A percentile compares a stretch with the other conserved stretches of the same genome.
Conservation (phyloP, 2,888 invertebrate species). For the Flexamia atlantica region DNA sequence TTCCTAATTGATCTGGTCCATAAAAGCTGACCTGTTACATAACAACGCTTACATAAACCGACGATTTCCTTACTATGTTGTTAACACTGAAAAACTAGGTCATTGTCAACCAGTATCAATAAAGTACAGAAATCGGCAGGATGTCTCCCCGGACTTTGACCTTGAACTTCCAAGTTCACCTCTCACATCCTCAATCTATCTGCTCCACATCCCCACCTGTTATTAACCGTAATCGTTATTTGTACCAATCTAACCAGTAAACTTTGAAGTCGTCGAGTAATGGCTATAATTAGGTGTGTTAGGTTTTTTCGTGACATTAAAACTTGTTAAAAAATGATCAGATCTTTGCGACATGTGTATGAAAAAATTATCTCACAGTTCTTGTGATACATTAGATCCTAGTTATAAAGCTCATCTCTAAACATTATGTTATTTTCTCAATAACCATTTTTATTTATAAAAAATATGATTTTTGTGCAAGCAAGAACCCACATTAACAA, state of each 20-base stretch:
- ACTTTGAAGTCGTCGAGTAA: no score
- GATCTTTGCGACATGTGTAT: no score
- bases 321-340: no score
- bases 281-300: no score
- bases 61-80: background rate
- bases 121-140: background rate
- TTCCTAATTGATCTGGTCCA: background rate
- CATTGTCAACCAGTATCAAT: slow-evolving; percentile 14
- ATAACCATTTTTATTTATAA: no score
- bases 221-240: background rate
- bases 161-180: slow-evolving; percentile 13
- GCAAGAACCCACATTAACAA: no score
- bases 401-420: no score
- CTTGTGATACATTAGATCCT: no score
- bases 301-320: no score
- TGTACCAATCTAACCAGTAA: background rate
- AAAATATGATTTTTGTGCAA: no score
- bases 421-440: no score
- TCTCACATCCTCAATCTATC: slow-evolving; percentile 20
- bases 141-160: slow-evolving; percentile 9
- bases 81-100: background rate
- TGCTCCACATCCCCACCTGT: background rate
- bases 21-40: slow-evolving; percentile 2
- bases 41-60: background rate
- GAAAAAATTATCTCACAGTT: no score